Base-by-base conservation (phyloP, 1,140 invertebrate genomes). In the Formica selysi region DNA sequence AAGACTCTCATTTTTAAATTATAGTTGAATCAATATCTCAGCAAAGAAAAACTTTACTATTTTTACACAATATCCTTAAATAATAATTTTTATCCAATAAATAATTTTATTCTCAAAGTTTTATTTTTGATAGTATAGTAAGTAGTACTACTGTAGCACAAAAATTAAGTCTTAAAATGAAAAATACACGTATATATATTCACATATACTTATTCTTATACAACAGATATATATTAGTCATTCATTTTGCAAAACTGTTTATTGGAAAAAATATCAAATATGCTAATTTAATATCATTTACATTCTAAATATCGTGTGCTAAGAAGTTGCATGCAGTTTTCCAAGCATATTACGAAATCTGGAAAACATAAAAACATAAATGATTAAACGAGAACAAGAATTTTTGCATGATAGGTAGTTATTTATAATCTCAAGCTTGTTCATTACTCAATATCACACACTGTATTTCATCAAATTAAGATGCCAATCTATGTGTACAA, bases 321-420 rank as follows among this genome's bases (percentile, higher is more conserved):
- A 70, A 70, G 16, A 38, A 38, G 13, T 57, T 26, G 76, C 64
- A 65, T 57, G 65, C 22, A 70, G 16, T 57, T 70, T 80, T 38
- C 65, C 70, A 57, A 16, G 5, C 19, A 11, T 10, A 29, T 80
- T 80, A 54, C 67, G 65, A 80, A 57, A 54, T 80, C 44, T 57
- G 65, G 48, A 54, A 51, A 70, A 6, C 19, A 32, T 29, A 29
- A 29, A 29, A 4, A 32, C 32, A 70, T 80, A 71, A 80, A 80
- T 80, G 57, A 80, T 57, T 80, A 71, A 80, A 57, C 36, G 38
- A 48, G 32, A 16, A 29, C 76, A 54, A 38, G 48, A 70, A 80
- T 71, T 80, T 67, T 67, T 48, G 10, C 36, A 70, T 41, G 48
- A 38, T 29, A 16, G 3, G 32, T 78, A 32, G 4, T 51, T 16